A percentile compares a stretch with the other conserved stretches of the same genome.
These are phyloP conservation scores for Garra rufa DNA, from an alignment of 2,113 vertebrate genomes.

Conservation along the genomic window DNA sequence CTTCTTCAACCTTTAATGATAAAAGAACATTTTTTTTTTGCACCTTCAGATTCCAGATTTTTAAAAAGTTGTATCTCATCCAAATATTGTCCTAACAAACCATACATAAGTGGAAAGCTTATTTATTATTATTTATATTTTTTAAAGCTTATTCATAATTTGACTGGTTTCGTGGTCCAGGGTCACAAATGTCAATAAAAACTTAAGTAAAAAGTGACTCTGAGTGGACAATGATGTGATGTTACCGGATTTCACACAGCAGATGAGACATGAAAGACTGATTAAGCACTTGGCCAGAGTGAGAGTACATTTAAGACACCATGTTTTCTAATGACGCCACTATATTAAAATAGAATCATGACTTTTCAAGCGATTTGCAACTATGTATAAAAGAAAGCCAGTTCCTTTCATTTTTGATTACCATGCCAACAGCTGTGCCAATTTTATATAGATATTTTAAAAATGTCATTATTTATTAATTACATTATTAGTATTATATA, in stretches of 20 bases:
- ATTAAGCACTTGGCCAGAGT: constrained; percentile 20
- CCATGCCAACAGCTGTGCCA: neutral
- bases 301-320: constrained; percentile 7
- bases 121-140: too few species aligned
- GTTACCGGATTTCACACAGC: neutral
- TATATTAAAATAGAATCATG: constrained; percentile 15
- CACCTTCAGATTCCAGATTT: too few species aligned
- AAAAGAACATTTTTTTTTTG: neutral
- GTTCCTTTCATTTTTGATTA: neutral
- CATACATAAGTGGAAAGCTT: too few species aligned
- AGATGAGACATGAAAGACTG: constrained; percentile 20
- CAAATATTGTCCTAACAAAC: too few species aligned
- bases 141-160: too few species aligned
- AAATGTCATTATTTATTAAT: too few species aligned
- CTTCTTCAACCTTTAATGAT: constrained; percentile 32
- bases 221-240: neutral
- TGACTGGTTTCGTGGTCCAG: too few species aligned
- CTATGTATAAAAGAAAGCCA: neutral
- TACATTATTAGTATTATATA: neutral
- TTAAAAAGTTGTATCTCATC: too few species aligned
- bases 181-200: neutral
- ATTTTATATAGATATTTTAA: neutral
- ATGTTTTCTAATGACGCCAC: neutral
- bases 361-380: neutral
- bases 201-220: neutral